phyloP scores from a whole-genome alignment of 2,797 vertebrate genomes.

The Brachyalestes nurse region DNA sequence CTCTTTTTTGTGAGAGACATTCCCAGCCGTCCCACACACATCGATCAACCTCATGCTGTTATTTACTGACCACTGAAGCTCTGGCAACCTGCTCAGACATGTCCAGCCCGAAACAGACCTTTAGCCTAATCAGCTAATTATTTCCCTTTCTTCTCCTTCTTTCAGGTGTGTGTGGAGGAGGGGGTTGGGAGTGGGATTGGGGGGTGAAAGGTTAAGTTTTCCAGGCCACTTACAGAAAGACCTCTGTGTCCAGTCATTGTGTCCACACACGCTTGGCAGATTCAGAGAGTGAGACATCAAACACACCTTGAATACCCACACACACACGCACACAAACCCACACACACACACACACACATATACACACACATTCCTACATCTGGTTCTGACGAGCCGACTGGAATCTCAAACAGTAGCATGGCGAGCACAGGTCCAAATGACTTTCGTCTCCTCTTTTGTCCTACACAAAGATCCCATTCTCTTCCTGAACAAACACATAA shows the following conservation, averaged over 20 bases:
- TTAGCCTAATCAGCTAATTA: constrained; percentile 52
- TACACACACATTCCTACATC: constrained; percentile 52
- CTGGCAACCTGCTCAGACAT: constrained; percentile 63
- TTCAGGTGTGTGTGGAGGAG: constrained; percentile 24
- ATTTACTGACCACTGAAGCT: constrained; percentile 63
- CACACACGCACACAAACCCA: constrained; percentile 36
- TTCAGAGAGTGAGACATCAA: neutral
- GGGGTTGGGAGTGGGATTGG: neutral
- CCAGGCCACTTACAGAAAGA: neutral
- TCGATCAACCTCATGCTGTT: neutral
- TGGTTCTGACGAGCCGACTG: constrained; percentile 59
- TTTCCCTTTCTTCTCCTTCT: constrained; percentile 54
- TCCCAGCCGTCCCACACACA: neutral
- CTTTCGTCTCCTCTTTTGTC: constrained; percentile 54
- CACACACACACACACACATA: constrained; percentile 43
- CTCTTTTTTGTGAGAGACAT: neutral
- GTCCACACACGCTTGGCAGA: constrained; percentile 41
- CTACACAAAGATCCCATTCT: neutral
- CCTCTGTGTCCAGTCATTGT: neutral
- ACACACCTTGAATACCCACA: constrained; percentile 8
- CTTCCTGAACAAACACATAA: constrained; percentile 18
- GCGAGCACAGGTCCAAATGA: constrained; percentile 59
- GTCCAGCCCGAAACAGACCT: constrained; percentile 53
- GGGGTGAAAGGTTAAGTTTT: constrained; percentile 5
- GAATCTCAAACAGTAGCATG: constrained; percentile 57